These are phyloP conservation scores for Elaphurus davidianus DNA, from an alignment of 2,113 vertebrate species.

Conservation along the genomic window DNA sequence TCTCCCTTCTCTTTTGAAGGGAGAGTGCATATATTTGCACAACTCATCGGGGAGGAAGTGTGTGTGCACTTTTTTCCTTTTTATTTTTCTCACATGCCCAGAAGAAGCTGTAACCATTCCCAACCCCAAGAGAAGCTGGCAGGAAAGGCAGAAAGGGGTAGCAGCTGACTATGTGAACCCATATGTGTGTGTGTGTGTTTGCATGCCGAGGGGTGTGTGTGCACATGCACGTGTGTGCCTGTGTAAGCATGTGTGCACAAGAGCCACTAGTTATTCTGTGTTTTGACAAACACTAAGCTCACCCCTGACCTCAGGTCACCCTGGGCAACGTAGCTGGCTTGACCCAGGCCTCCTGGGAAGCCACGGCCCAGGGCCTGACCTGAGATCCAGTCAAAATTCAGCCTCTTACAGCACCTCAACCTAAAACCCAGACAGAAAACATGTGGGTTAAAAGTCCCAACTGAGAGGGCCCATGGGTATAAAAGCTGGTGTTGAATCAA, in stretches of 20 bases:
- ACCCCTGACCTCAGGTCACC: slow-evolving; percentile 65
- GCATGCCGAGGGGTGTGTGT: background rate
- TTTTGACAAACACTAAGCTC: slow-evolving; percentile 30
- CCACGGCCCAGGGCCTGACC: slow-evolving; percentile 31
- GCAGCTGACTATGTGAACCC: background rate
- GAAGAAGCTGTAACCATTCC: background rate
- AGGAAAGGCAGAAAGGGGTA: background rate
- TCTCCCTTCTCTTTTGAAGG: background rate
- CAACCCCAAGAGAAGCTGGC: background rate
- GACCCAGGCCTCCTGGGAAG: background rate
- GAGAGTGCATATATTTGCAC: background rate
- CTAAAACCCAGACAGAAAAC: slow-evolving; percentile 29
- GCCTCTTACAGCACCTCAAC: slow-evolving; percentile 42
- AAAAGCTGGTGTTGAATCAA: background rate
- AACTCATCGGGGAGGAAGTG: fast-evolving
- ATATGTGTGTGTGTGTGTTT: background rate
- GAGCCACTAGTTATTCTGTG: slow-evolving; percentile 69
- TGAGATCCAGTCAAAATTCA: slow-evolving; percentile 54
- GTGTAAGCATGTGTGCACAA: background rate
- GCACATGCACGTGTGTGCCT: background rate
- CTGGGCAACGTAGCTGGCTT: slow-evolving; percentile 57
- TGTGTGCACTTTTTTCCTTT: fast-evolving
- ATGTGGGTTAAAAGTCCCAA: background rate
- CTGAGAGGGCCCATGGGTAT: fast-evolving
- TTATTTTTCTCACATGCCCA: background rate